phyloP scores from a whole-genome alignment of 2,888 invertebrate species.

The Zygaena filipendulae region DNA sequence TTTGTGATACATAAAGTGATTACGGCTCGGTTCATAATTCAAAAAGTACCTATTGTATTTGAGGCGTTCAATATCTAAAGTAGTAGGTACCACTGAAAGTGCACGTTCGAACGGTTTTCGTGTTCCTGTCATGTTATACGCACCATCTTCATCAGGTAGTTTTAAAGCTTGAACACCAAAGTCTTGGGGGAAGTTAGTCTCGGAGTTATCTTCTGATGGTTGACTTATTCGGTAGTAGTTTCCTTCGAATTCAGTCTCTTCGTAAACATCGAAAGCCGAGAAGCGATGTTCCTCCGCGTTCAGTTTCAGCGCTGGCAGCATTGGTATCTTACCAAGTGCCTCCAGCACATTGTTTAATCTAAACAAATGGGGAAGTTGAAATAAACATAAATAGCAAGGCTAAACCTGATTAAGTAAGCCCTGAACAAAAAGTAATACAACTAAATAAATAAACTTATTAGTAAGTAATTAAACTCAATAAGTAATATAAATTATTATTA shows the following conservation, averaged over 20 bases:
- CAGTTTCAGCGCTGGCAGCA: conserved; percentile 78
- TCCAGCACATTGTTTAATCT: conserved; percentile 81
- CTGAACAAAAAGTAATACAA: conserved; percentile 6
- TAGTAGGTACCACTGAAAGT: too few relatives aligned
- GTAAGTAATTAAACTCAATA: background rate
- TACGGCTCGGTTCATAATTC: too few relatives aligned
- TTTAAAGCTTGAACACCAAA: conserved; percentile 58
- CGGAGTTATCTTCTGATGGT: conserved; percentile 43
- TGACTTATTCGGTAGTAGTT: conserved; percentile 45
- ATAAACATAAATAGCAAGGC: conserved; percentile 5
- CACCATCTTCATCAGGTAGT: conserved; percentile 58
- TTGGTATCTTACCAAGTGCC: conserved; percentile 83
- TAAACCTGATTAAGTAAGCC: conserved; percentile 9
- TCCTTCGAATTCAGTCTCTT: conserved; percentile 58
- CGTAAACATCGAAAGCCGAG: conserved; percentile 72
- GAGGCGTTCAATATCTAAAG: too few relatives aligned
- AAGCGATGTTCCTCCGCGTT: conserved; percentile 72
- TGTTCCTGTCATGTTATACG: too few relatives aligned
- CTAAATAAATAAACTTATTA: background rate
- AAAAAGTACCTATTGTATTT: too few relatives aligned
- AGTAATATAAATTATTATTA: too few relatives aligned
- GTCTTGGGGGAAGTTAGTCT: conserved; percentile 41
- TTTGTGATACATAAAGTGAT: too few relatives aligned
- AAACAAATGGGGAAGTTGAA: conserved; percentile 29
- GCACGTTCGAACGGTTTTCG: too few relatives aligned